phyloP scores from a whole-genome alignment of 1,140 invertebrate species.

The Cyphomyrmex costatus region DNA sequence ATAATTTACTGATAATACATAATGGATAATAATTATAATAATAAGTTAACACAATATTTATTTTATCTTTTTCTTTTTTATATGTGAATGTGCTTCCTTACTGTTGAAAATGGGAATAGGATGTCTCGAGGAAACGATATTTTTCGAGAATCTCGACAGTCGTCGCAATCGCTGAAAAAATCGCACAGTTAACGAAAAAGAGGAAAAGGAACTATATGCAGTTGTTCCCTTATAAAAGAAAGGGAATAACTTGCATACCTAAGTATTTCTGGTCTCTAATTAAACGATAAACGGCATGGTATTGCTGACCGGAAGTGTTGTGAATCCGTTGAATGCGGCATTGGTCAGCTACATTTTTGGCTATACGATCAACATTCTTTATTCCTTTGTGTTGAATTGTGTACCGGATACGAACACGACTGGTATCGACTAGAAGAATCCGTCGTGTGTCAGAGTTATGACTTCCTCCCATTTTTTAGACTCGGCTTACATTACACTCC shows the following conservation, averaged over 20 bases:
- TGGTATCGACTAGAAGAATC: constrained; percentile 64
- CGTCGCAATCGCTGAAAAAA: constrained; percentile 52
- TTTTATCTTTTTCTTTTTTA: not conserved
- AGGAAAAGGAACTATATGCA: not conserved
- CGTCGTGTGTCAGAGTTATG: constrained; percentile 68
- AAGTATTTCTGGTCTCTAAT: constrained; percentile 66
- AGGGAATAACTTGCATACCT: constrained; percentile 54
- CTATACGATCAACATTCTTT: constrained; percentile 58
- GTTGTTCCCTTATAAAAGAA: constrained; percentile 23
- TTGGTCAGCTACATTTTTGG: constrained; percentile 57
- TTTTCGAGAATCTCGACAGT: constrained; percentile 62
- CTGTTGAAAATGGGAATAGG: constrained; percentile 31
- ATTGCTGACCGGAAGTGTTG: constrained; percentile 65
- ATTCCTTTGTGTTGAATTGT: constrained; percentile 38
- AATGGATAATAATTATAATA: not conserved
- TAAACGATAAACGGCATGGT: constrained; percentile 68
- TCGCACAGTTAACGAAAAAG: constrained; percentile 38
- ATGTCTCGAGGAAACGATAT: constrained; percentile 68
- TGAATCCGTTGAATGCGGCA: constrained; percentile 66
- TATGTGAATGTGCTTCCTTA: not conserved
- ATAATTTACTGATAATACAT: not conserved
- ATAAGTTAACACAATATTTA: not conserved
- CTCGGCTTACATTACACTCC: not conserved
- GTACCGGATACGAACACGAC: constrained; percentile 64
- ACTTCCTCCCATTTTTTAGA: constrained; percentile 64